Evolutionary conservation across 1,140 invertebrate species (phyloP).

Genomic region (Diorhabda carinulata): DNA sequence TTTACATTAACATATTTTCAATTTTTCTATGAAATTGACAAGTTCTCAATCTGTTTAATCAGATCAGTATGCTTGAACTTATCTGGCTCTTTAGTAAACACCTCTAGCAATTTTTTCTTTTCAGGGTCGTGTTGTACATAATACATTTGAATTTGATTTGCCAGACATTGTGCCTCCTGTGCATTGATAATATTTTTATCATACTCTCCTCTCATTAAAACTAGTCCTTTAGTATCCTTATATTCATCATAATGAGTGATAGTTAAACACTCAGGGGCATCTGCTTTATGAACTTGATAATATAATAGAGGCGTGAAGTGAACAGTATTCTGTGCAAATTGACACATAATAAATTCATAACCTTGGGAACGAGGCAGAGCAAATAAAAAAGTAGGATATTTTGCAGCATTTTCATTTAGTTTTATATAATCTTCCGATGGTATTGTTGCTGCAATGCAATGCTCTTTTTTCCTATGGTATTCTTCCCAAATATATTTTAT

Average conservation of each 20-base stretch:
- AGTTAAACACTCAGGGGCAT: slow-evolving; percentile 84
- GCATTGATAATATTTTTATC: slow-evolving; percentile 74
- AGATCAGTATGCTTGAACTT: slow-evolving; percentile 81
- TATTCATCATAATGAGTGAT: slow-evolving; percentile 81
- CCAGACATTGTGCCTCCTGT: slow-evolving; percentile 78
- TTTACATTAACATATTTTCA: slow-evolving; percentile 10
- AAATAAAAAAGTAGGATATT: slow-evolving; percentile 72
- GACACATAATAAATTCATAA: slow-evolving; percentile 84
- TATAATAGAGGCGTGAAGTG: slow-evolving; percentile 85
- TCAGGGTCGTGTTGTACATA: slow-evolving; percentile 64
- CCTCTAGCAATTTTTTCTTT: slow-evolving; percentile 64
- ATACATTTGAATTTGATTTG: slow-evolving; percentile 82
- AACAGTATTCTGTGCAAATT: slow-evolving; percentile 69
- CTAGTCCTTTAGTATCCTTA: slow-evolving; percentile 68
- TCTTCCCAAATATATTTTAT: slow-evolving; percentile 75
- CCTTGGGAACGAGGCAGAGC: slow-evolving; percentile 77
- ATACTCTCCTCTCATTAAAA: slow-evolving; percentile 85
- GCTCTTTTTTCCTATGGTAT: slow-evolving; percentile 74
- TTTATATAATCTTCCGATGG: slow-evolving; percentile 57
- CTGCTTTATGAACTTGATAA: slow-evolving; percentile 86
- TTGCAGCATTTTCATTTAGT: slow-evolving; percentile 55
- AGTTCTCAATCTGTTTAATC: slow-evolving; percentile 72
- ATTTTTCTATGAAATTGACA: slow-evolving; percentile 25
- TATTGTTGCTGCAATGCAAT: slow-evolving; percentile 66
- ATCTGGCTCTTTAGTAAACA: slow-evolving; percentile 68